Conservation (phyloP, 2,888 invertebrate genomes). For the Atrina japonica region DNA sequence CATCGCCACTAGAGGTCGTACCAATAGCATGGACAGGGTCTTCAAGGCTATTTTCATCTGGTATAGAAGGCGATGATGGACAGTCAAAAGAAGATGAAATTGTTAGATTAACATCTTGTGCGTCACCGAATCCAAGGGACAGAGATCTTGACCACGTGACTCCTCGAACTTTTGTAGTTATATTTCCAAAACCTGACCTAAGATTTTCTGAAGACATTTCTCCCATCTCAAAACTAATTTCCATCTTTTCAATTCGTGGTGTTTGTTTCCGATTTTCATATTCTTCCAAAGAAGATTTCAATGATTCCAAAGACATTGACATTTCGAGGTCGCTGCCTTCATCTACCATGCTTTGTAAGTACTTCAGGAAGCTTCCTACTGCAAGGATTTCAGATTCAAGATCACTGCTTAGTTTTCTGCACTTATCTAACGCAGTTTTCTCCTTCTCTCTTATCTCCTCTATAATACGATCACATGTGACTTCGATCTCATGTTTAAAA, state of each 20-base stretch:
- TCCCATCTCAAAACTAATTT: constrained; percentile 34
- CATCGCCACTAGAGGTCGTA: background rate
- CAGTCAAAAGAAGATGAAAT: constrained; percentile 27
- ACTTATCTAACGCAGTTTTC: constrained; percentile 2
- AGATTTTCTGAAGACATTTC: constrained; percentile 15
- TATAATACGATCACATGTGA: constrained; percentile 20
- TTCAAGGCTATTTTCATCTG: constrained; percentile 23
- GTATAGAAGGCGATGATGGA: constrained; percentile 1
- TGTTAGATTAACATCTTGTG: constrained; percentile 29
- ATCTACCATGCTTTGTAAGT: constrained; percentile 12
- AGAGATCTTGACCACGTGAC: constrained; percentile 24
- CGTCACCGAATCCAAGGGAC: constrained; percentile 14
- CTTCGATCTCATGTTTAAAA: constrained; percentile 30
- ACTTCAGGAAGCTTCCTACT: constrained; percentile 1
- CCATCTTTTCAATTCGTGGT: constrained; percentile 7
- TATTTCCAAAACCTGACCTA: constrained; percentile 26
- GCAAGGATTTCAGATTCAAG: constrained; percentile 24
- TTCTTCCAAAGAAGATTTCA: constrained; percentile 18
- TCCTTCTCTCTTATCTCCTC: constrained; percentile 25
- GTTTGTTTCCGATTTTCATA: constrained; percentile 9
- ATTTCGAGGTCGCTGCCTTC: constrained; percentile 15
- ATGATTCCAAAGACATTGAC: background rate
- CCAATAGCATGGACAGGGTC: constrained; percentile 36
- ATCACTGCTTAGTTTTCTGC: background rate
- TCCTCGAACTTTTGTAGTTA: constrained; percentile 7